Evolutionary conservation across 2,888 invertebrate species (phyloP), one percentile per base, ranked within the genome.

Genomic region (Drosophila picticornis): DNA sequence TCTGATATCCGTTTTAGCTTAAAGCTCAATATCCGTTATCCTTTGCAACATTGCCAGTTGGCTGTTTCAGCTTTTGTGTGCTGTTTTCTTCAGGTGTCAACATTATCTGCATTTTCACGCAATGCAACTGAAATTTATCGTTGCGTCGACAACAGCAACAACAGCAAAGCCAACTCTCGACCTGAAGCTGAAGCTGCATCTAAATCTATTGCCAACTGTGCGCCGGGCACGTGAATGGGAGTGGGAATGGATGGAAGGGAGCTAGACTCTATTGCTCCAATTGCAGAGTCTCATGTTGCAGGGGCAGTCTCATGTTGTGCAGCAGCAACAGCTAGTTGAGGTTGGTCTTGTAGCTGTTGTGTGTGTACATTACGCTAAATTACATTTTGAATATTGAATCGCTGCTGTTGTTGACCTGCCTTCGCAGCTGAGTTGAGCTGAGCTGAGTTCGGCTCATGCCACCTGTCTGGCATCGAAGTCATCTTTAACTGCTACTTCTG

Each of bases 311-410:
- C 76, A 67, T 78, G 78, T 83, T 82, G 79, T 19, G 43, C 63
- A 38, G 36, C 63, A 53, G 60, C 63, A 69, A 53, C 51, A 61
- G 48, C 51, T 48, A 56, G 40, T 63, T 36, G 34, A 51, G 48
- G 68, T 32, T 53, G 9, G 11, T 46, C 46, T 4, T 64, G 46
- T 19, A 40, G 27, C 48, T 10, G 16, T 11, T 56, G 27, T 38
- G 38, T 38, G 76, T 87, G 80, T 89, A 80, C 84, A 89, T 88
- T 88, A 84, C 86, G 82, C 76, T 88, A 88, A 86, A 88, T 88
- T 90, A 88, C 86, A 88, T 90, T 88, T 88, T 84, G 88, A 88
- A 88, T 90, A 90, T 88, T 84, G 85, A 87, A 88, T 87, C 84
- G 83, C 74, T 81, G 77, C 77, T 80, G 80, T 74, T 76, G 77